Percentiles rank a stretch among this genome's conserved stretches.
phyloP scores from a whole-genome alignment of 2,113 vertebrate genomes.

The Phoenicopterus ruber region DNA sequence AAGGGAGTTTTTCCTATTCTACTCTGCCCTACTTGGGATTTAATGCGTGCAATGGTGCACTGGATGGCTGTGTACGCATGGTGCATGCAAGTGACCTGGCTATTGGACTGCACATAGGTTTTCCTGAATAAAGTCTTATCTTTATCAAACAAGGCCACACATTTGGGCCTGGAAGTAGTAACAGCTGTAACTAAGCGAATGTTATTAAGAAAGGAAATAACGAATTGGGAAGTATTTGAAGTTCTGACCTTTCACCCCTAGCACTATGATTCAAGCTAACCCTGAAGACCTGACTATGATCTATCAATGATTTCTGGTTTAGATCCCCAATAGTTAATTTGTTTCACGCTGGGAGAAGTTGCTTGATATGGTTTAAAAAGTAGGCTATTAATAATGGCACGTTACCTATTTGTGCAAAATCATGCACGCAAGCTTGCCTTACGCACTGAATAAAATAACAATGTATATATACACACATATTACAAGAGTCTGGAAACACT shows the following conservation, averaged over 20 bases:
- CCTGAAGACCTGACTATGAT: constrained; percentile 49
- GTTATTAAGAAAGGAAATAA: constrained; percentile 57
- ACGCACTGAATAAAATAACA: background rate
- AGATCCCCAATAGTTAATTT: constrained; percentile 54
- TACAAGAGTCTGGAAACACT: background rate
- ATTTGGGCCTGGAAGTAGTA: constrained; percentile 19
- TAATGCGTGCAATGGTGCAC: accelerated
- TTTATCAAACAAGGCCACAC: background rate
- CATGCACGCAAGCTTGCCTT: background rate
- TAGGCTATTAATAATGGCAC: background rate
- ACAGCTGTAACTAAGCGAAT: constrained; percentile 19
- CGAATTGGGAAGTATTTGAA: constrained; percentile 45
- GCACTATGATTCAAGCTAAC: constrained; percentile 43
- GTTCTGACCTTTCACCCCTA: constrained; percentile 53
- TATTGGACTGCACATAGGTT: background rate
- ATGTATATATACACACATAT: background rate
- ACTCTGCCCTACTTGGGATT: background rate
- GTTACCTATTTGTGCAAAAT: background rate
- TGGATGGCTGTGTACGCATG: accelerated
- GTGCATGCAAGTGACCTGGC: background rate
- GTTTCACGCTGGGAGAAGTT: constrained; percentile 24
- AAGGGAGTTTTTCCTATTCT: background rate
- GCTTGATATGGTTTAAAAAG: constrained; percentile 7
- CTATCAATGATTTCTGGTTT: constrained; percentile 52
- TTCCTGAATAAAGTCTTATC: background rate